These are phyloP conservation scores for Varanus salvator DNA, from an alignment of 2,113 vertebrate species.

Conservation along the genomic window DNA sequence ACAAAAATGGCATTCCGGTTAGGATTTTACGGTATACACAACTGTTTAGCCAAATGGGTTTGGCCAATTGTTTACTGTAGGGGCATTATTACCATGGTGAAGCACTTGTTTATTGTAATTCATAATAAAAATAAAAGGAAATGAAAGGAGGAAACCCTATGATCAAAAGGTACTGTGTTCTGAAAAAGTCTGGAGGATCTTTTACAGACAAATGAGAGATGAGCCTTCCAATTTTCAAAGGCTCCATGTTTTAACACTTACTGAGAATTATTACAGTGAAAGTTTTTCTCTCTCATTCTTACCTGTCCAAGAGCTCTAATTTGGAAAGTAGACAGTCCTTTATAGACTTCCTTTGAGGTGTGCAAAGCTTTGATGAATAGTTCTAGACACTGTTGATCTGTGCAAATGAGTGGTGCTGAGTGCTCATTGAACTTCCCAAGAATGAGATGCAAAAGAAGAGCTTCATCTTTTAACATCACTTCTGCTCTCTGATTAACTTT, in stretches of 20 bases:
- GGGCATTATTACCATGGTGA: background rate
- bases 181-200: background rate
- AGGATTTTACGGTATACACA: background rate
- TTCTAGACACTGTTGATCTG: slow-evolving; percentile 82
- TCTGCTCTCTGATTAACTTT: slow-evolving; percentile 78
- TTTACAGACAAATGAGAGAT: background rate
- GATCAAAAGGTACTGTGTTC: too few species aligned
- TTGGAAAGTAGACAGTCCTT: slow-evolving; percentile 82
- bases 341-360: slow-evolving; percentile 71
- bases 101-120: background rate
- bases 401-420: slow-evolving; percentile 84
- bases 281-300: slow-evolving; percentile 25
- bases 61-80: background rate
- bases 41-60: background rate
- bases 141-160: background rate
- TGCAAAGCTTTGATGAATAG: slow-evolving; percentile 85
- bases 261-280: background rate
- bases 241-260: background rate
- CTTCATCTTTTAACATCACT: slow-evolving; percentile 82
- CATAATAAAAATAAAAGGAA: background rate
- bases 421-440: slow-evolving; percentile 87
- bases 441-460: slow-evolving; percentile 79
- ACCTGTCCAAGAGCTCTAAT: slow-evolving; percentile 91
- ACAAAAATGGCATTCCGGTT: background rate
- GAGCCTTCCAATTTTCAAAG: background rate